Evolutionary conservation across 2,888 invertebrate species (phyloP).

Genomic region (Cyclophora punctaria): DNA sequence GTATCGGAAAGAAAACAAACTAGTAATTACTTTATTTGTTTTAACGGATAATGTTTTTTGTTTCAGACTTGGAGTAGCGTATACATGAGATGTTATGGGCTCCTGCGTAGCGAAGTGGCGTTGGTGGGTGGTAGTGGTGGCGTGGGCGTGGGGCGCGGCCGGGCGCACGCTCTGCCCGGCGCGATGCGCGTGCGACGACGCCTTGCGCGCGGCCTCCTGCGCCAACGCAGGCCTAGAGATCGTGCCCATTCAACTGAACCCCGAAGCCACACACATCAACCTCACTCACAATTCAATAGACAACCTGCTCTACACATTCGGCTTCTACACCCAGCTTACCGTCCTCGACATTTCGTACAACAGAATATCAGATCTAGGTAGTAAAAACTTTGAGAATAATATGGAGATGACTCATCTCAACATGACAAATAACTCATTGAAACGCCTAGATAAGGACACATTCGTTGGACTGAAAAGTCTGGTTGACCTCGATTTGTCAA

Average conservation of each 20-base stretch:
- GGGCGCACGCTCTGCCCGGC: constrained; percentile 83
- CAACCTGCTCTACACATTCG: constrained; percentile 84
- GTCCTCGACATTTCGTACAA: constrained; percentile 89
- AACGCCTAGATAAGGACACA: constrained; percentile 82
- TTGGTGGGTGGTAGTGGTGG: constrained; percentile 71
- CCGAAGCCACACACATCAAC: constrained; percentile 87
- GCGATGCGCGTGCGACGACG: constrained; percentile 88
- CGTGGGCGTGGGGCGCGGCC: constrained; percentile 70
- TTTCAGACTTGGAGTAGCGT: constrained; percentile 57
- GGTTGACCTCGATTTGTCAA: constrained; percentile 81
- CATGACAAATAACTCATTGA: constrained; percentile 84
- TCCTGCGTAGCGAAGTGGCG: constrained; percentile 69
- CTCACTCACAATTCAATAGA: constrained; percentile 89
- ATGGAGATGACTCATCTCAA: constrained; percentile 83
- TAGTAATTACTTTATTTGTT: background rate
- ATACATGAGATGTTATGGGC: constrained; percentile 74
- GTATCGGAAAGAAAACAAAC: background rate
- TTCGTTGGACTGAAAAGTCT: constrained; percentile 83
- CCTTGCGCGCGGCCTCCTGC: constrained; percentile 83
- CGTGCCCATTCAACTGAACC: constrained; percentile 92
- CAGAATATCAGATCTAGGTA: constrained; percentile 85
- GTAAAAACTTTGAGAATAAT: constrained; percentile 87
- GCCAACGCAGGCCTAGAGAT: constrained; percentile 86
- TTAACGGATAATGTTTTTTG: constrained; percentile 24
- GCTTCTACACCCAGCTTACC: constrained; percentile 86